These are phyloP conservation scores for Drosophila austrosaltans DNA, from an alignment of 2,888 invertebrate species.

Conservation along the genomic window DNA sequence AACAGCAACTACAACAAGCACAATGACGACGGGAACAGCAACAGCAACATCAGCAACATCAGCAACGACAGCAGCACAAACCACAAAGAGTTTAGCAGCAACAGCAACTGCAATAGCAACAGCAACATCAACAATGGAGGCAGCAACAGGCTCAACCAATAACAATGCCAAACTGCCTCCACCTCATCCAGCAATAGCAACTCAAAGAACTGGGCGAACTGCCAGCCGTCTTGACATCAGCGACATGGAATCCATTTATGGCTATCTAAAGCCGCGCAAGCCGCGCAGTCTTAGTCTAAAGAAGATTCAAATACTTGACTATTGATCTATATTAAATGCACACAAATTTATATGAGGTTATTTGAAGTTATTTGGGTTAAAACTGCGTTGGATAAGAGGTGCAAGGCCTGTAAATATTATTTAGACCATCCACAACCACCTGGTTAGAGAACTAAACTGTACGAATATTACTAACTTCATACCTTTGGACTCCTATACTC, in stretches of 20 bases:
- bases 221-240: conserved; percentile 81
- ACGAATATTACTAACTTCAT: conserved; percentile 46
- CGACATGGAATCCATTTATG: conserved; percentile 84
- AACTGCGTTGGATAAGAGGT: conserved; percentile 3
- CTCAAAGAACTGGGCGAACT: conserved; percentile 72
- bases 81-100: conserved; percentile 28
- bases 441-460: conserved; percentile 50
- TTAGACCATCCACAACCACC: conserved; percentile 22
- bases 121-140: conserved; percentile 42
- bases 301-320: conserved; percentile 82
- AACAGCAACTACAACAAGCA: conserved; percentile 32
- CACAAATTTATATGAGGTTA: conserved; percentile 38
- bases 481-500: conserved; percentile 44
- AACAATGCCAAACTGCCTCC: conserved; percentile 55
- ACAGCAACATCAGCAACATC: conserved; percentile 39
- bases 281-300: conserved; percentile 83
- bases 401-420: conserved; percentile 9
- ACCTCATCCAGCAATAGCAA: conserved; percentile 35
- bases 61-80: conserved; percentile 36
- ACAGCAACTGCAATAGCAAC: conserved; percentile 27
- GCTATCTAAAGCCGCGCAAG: conserved; percentile 83
- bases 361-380: conserved; percentile 37
- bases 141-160: conserved; percentile 41
- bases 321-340: conserved; percentile 59
- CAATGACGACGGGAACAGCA: conserved; percentile 31